Conservation (phyloP, 1,140 invertebrate genomes). For the Diachasma alloeum region DNA sequence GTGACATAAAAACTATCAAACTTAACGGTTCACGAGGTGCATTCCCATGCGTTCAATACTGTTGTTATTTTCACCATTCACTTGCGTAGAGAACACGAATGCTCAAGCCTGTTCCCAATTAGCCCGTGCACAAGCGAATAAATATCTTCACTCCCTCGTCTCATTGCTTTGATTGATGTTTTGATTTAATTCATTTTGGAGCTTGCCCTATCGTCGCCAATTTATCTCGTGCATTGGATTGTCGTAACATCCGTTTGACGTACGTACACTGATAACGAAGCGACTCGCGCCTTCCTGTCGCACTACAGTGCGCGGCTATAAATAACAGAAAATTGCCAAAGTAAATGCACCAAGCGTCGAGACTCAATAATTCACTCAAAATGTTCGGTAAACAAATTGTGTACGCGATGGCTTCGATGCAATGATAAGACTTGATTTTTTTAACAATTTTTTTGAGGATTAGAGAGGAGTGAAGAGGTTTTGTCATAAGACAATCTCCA, state of each 20-base stretch:
- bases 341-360: neutral
- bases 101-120: too few relatives aligned
- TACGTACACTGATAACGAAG: neutral
- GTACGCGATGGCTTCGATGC: neutral
- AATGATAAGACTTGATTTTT: neutral
- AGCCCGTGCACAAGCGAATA: too few relatives aligned
- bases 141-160: too few relatives aligned
- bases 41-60: too few relatives aligned
- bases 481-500: too few relatives aligned
- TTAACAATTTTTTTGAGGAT: too few relatives aligned
- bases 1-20: too few relatives aligned
- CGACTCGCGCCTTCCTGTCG: constrained; percentile 2
- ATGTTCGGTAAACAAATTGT: neutral
- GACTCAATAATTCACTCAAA: neutral
- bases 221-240: neutral
- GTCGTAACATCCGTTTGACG: constrained; percentile 9
- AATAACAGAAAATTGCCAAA: constrained; percentile 1
- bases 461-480: too few relatives aligned
- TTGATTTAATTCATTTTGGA: neutral
- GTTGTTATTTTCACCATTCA: too few relatives aligned
- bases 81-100: too few relatives aligned
- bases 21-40: too few relatives aligned
- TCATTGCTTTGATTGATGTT: neutral
- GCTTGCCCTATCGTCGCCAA: neutral
- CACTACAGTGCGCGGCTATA: neutral